Base-by-base conservation (phyloP, 1,140 invertebrate species). In the Bursaphelenchus mucronatus region DNA sequence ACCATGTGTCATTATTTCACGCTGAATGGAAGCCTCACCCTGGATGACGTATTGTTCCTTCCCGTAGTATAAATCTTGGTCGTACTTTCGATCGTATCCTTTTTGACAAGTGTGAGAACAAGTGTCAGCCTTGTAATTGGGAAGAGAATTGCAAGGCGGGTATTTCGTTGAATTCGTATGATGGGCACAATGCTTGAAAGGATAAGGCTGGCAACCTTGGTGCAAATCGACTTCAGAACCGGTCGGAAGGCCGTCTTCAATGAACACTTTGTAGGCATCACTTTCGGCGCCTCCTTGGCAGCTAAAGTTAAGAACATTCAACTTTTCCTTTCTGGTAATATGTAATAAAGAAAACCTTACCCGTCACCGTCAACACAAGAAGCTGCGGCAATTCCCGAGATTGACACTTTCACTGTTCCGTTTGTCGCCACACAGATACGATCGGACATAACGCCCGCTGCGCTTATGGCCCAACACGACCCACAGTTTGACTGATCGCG, bases 271-370 rank as follows among this genome's bases (percentile, higher is more conserved):
- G 19, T 91, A 82, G 8, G 89, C 90, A n/a, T n/a, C 21, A 51
- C 57, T 4, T 51, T 85, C 86, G 88, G 81, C 90, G 30, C 21
- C 44, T 5, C 41, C 65, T 3, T 39, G 3, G 15, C 70, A 86
- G 64, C 91, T 90, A 77, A 88, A 87, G 46, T 91, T 91, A 83
- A 91, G 94, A 19, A 82, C 82, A 56, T 82, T 82, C 75, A 91
- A 94, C 78, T 92, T 94, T 47, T 88, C 86, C 0, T 92, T 83
- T 56, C 94, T 83, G 84, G 94, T 90, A 80, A 93, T 89, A 40
- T 90, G 5, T 30, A 30, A 1, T 1, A 30, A 30, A 30, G 30
- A 5, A 30, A 30, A 5, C 30, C 30, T 5, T 30, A 30, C 30
- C 30, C 30, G 5, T 30, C 30, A 30, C 30, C 30, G 30, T 5